Evolutionary conservation across 2,797 vertebrate genomes (phyloP), one percentile per base, ranked within the genome.

Genomic region (Xyrichtys novacula): DNA sequence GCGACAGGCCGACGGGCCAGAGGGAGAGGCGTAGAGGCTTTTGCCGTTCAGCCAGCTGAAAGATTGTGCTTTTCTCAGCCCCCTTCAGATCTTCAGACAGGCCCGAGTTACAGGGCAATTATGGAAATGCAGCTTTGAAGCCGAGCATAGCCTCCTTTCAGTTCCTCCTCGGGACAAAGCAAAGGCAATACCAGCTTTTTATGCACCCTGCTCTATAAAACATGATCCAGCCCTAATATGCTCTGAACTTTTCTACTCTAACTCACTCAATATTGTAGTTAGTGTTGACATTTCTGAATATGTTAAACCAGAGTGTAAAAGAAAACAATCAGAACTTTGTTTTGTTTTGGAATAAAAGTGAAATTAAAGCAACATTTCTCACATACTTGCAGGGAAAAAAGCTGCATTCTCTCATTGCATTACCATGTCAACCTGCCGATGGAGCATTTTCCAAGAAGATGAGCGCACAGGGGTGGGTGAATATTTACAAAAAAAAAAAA

Each of bases 101-200:
- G 92, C 95, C 95, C 89, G 81, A 97, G 96, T 97, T 96, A 96
- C 96, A 97, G 96, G 95, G 95, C 96, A 96, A 97, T 98, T 97
- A 98, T 98, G 97, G 97, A 97, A 98, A 98, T 97, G 95, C 43
- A 47, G 90, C 96, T 98, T 97, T 98, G 96, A 98, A 97, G 96
- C 95, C 32, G 57, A 92, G 93, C 93, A 87, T 90, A 94, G 89
- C 85, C 86, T 86, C 93, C 94, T 95, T 94, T 94, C 93, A 95
- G 93, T 94, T 93, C 90, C 92, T 88, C 85, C 89, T 83, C 83
- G 76, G 92, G 92, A 95, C 92, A 94, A 95, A 95, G 93, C 88
- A 90, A 92, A 92, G 89, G 89, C 89, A 85, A 63, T 72, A 74
- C 72, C 58, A 77, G 53, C 53, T 82, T 87, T 87, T 84, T 81